Evolutionary conservation across 2,113 vertebrate species (phyloP), one percentile per base, ranked within the genome.

Genomic region (Malurus alboscapulatus): DNA sequence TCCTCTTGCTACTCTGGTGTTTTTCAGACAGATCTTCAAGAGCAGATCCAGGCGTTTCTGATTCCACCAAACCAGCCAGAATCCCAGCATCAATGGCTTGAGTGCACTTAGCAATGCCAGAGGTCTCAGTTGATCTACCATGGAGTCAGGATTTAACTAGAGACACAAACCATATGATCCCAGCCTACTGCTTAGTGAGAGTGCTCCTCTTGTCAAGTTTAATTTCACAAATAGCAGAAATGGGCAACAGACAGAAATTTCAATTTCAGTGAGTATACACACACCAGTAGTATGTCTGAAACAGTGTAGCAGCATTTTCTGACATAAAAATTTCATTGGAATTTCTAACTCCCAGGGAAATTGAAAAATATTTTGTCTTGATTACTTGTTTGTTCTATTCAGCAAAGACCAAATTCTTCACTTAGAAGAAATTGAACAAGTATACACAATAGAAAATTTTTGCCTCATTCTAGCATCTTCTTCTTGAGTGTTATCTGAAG

Each of bases 11-110:
- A 36, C 12, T 72, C 15, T 32, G 6, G 2, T 45, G 8, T 54
- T 88, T 85, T 82, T 62, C 58, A 47, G 50, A 24, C 7, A 68
- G 21, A 48, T 2, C 11, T 48, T 55, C 21, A 25, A 22, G 47
- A 48, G 11, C 16, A 75, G 24, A 14, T 42, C 47, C 14, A 59
- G 29, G 34, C 6, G 24, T 47, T 84, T 87, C 15, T 6, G 2
- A 36, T 5, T 63, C 16, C 2, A 1, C 12, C 10, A 47, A 19
- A 38, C 16, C 30, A 55, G 29, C 10, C 2, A 2, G 26, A 50
- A 14, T 50, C 15, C 6, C 29, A 20, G 3, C 5, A 42, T 21
- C 6, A 0, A 15, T 8, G 5, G 5, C 25, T 29, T 36, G 13
- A 10, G 10, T 58, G 25, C 22, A 34, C 24, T 63, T 88, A 71